Evolutionary conservation across 2,888 invertebrate species (phyloP), one percentile per base, ranked within the genome.

Genomic region (Strigamia crassipes): DNA sequence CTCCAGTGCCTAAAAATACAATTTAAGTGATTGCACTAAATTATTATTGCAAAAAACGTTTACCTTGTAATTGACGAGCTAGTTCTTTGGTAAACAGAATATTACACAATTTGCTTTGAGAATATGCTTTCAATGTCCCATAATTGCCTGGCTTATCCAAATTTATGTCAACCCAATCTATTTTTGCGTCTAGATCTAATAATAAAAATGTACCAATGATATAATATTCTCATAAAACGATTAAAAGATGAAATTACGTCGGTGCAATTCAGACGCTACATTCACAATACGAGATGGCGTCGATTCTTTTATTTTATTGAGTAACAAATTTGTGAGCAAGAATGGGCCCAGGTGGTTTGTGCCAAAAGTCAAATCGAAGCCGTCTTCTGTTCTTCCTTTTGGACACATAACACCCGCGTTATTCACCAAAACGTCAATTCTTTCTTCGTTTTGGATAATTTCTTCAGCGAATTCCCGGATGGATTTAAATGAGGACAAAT

Each of bases 1-100:
- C 93, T 15, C 92, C 91, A 0, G 91, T 91, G 56, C 91, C 94
- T 94, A 87, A 79, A 84, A 85, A 82, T 23, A 82, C 4, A 79
- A 5, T 27, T 78, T 27, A 38, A 38, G 6, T 38, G 10, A 38
- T 6, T 61, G 9, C 2, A 61, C 13, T 23, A 0, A 23, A 12
- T 21, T 21, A 61, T 21, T 21, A 8, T 8, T 61, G 23, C 1
- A 61, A 5, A 61, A 61, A 61, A 8, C 0, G 8, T 61, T 10
- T 61, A 61, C 61, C 61, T 18, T 21, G 61, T 61, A 61, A 61
- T 61, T 12, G 61, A 21, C 61, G 61, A 61, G 61, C 18, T 18
- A 61, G 6, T 61, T 61, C 61, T 10, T 23, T 61, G 3, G 18
- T 10, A 23, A 61, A 61, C 18, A 61, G 61, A 23, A 61, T 18